Evolutionary conservation across 2,113 vertebrate genomes (phyloP), one percentile per base, ranked within the genome.

Genomic region (Scartelaos histophorus): DNA sequence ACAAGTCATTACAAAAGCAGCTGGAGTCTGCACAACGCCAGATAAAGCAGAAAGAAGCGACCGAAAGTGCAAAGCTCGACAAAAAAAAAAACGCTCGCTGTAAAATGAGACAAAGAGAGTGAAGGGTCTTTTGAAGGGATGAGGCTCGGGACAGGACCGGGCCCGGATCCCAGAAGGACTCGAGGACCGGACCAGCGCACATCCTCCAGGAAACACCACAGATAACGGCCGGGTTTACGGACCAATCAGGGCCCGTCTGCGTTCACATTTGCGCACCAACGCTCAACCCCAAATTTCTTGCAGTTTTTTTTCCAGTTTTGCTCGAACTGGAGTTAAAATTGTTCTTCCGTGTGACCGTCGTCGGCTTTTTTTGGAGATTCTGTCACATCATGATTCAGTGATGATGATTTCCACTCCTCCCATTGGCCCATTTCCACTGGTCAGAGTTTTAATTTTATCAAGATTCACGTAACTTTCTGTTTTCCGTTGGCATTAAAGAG

Each of bases 151-250:
- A n/a, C 16, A n/a, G 38, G n/a, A 17, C n/a, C 61, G 9, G 10
- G 29, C 29, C 2, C 16, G 10, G 16, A 34, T 38, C 13, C 58
- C 22, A 34, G 15, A 16, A 16, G 13, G 54, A 24, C 56, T 57
- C 13, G 13, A 15, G 56, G 1, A n/a, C n/a, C 38, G 10, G 46
- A 47, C 13, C 19, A 54, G 51, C 6, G 58, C 71, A 82, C 72
- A 17, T 76, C 54, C 57, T 72, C 46, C n/a, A 7, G 24, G 62
- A 80, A 78, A 80, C n/a, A 75, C 68, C 79, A 64, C 53, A 82
- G 71, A 72, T 51, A 90, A 85, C 83, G 35, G 70, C 80, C 78
- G 73, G 69, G 78, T 85, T 77, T 69, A 74, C 83, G 22, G 57
- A 51, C 67, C 87, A 75, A 66, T 74, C 84, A 79, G 57, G 71